phyloP scores from a whole-genome alignment of 2,113 vertebrate species.

The Lophotis ruficrista region DNA sequence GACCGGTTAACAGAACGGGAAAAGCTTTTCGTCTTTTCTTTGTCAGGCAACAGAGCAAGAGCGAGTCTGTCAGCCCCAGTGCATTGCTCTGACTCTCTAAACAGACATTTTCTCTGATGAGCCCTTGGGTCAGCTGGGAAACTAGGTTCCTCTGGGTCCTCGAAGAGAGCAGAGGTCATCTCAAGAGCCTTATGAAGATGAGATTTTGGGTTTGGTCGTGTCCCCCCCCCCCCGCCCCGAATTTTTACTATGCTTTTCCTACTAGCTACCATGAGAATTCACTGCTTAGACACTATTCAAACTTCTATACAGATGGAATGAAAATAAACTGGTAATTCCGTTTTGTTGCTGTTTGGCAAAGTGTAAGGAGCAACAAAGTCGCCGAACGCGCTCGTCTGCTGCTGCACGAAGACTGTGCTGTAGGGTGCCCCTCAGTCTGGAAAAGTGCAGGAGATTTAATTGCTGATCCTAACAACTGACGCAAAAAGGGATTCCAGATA shows the following conservation, averaged over 20 bases:
- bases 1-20: neutral
- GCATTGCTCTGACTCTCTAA: neutral
- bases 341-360: neutral
- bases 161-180: neutral
- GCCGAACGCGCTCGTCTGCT: neutral
- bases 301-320: neutral
- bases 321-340: neutral
- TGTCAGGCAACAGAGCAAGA: neutral
- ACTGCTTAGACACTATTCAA: neutral
- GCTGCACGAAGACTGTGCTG: accelerated
- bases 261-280: neutral
- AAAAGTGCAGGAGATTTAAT: neutral
- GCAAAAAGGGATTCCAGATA: neutral
- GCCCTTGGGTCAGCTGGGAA: accelerated
- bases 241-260: neutral
- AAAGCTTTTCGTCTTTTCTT: neutral
- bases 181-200: neutral
- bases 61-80: accelerated
- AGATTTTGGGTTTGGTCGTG: neutral
- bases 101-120: neutral
- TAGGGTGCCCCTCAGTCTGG: neutral
- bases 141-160: neutral
- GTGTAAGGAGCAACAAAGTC: accelerated
- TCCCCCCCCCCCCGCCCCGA: neutral
- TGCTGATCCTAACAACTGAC: neutral